Base-by-base conservation (phyloP, 2,797 vertebrate genomes). In the Echeneis naucrates region DNA sequence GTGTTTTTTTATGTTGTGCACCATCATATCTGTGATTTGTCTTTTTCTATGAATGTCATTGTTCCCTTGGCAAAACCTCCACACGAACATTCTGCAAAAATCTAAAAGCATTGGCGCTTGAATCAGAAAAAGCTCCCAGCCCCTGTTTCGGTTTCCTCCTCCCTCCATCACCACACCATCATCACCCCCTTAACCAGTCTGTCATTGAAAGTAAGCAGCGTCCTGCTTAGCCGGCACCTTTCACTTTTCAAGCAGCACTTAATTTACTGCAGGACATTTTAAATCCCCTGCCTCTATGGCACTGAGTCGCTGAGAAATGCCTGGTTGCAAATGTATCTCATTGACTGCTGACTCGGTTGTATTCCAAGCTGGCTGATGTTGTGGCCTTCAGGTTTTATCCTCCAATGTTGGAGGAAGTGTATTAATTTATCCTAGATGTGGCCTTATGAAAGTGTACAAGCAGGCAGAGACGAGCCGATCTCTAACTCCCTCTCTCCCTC, bases 241-340 rank as follows among this genome's bases (percentile, higher is more conserved):
- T 90, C 80, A 88, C 87, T 91, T 89, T 67, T 80, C 87, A 84
- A 92, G 86, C 84, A 68, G 85, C 66, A 77, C 85, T 93, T 93
- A 79, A 90, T 93, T 93, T 92, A 80, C 80, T 79, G 84, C 81
- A 76, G 81, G 78, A 90, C 82, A 88, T 88, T 88, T 88, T 88
- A 92, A 91, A 93, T 93, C 93, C 92, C 82, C 81, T 84, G 83
- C 82, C 75, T 81, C 85, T 54, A 80, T 83, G 81, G 55, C 77
- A 50, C 81, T 64, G 84, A 90, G 88, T 84, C 75, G 48, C 80
- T 90, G 80, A 88, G 88, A 90, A 90, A 90, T 79, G 89, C 86
- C 89, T 85, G 80, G 85, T 91, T 93, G 89, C 88, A 91, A 91
- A 92, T 91, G 91, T 87, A 80, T 89, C 86, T 87, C 84, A 84